Evolutionary conservation across 2,888 invertebrate genomes (phyloP), one percentile per base, ranked within the genome.

Genomic region (Unio delphinus): DNA sequence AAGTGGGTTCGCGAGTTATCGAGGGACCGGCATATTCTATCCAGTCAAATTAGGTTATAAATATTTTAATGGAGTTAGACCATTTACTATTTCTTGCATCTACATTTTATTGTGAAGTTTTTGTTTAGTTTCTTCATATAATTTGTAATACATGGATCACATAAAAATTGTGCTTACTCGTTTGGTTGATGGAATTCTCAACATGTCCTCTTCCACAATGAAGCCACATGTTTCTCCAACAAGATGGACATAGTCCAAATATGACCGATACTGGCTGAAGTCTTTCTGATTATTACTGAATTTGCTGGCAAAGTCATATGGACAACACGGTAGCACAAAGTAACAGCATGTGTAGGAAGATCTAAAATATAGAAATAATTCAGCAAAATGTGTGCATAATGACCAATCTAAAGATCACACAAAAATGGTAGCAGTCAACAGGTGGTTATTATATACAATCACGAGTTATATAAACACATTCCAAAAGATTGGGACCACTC

Each of bases 151-250:
- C 8, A 18, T 61, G 17, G 28, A 61, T 28, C 7, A 23, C 18
- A 28, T 26, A 61, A 28, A 26, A 20, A 20, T 61, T 34, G 23
- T 63, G 20, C 18, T 26, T 79, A 95, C 94, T 86, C 97, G 92
- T 91, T 97, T 98, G 0, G 99, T 99, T 64, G 99, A 99, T 7
- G 99, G 99, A 86, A 99, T 99, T 89, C 97, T 93, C 28, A 99
- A 90, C 80, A 95, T 94, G 90, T 99, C 99, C 64, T 93, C 91
- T 70, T 92, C 87, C 0, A 94, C 93, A 57, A 91, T 87, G 89
- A 96, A 98, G 0, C 96, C 90, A 91, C 95, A 95, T 81, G 94
- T 95, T 86, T 95, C 94, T 4, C 90, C 90, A 20, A 92, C 84
- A 58, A 87, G 81, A 58, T 83, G 77, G 26, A 92, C 85, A 80